Conservation (phyloP, 2,797 vertebrate genomes). For the Danio jaintianensis region DNA sequence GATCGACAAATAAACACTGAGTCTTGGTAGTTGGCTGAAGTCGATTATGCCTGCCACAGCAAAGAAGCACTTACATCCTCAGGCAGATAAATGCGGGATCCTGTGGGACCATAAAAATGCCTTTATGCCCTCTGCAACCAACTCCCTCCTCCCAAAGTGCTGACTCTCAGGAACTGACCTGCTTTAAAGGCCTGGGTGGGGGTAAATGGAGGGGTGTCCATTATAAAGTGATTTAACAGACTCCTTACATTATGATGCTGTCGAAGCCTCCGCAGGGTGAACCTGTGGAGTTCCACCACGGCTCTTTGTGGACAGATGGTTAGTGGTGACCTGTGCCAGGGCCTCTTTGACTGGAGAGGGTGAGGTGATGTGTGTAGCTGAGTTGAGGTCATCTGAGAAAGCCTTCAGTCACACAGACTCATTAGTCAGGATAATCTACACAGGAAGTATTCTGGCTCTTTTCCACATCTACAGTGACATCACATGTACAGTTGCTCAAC, state of each 20-base stretch:
- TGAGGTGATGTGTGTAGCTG: background rate
- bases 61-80: conserved; percentile 63
- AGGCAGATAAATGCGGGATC: conserved; percentile 54
- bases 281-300: conserved; percentile 22
- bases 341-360: conserved; percentile 5
- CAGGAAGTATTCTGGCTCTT: conserved; percentile 40
- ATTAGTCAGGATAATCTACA: conserved; percentile 46
- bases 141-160: conserved; percentile 54
- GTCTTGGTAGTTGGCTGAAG: conserved; percentile 35
- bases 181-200: conserved; percentile 42
- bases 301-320: conserved; percentile 44
- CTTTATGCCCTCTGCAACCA: conserved; percentile 53
- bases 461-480: conserved; percentile 41
- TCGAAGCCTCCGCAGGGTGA: conserved; percentile 42
- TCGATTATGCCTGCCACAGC: conserved; percentile 60
- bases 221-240: conserved; percentile 63
- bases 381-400: conserved; percentile 37
- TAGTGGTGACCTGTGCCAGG: conserved; percentile 44
- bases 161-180: conserved; percentile 63
- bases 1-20: conserved; percentile 35
- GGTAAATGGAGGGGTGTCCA: conserved; percentile 60
- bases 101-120: conserved; percentile 61
- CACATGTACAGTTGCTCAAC: conserved; percentile 1
- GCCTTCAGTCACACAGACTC: conserved; percentile 54
- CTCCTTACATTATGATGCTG: conserved; percentile 49